A percentile compares a stretch with the other conserved stretches of the same genome.
Conservation (phyloP, 2,888 invertebrate species). For the Cremastinae sp. region DNA sequence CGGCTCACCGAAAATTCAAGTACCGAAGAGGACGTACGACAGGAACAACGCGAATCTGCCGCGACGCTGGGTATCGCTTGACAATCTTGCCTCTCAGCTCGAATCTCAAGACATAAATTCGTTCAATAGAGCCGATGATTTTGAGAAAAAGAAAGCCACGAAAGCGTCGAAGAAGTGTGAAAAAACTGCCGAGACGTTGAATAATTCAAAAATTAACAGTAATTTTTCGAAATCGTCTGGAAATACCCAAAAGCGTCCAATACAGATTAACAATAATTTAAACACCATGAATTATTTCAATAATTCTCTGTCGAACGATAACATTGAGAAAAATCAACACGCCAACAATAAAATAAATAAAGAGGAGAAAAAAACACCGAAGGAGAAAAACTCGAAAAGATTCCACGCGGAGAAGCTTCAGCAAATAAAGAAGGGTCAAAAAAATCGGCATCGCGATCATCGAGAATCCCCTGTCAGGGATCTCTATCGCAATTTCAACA, state of each 20-base stretch:
- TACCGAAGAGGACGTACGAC: slow-evolving; percentile 76
- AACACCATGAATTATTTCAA: slow-evolving; percentile 73
- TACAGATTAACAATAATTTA: slow-evolving; percentile 75
- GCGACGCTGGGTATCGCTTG: slow-evolving; percentile 80
- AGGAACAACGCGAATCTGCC: slow-evolving; percentile 79
- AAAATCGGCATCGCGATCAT: slow-evolving; percentile 81
- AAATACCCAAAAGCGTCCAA: slow-evolving; percentile 73
- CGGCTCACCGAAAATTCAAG: slow-evolving; percentile 76
- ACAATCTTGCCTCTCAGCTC: slow-evolving; percentile 75
- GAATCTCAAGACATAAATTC: slow-evolving; percentile 72
- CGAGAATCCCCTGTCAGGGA: slow-evolving; percentile 76
- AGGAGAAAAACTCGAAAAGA: slow-evolving; percentile 80
- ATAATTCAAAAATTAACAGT: slow-evolving; percentile 79
- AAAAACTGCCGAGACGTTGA: slow-evolving; percentile 77
- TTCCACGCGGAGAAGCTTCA: slow-evolving; percentile 80
- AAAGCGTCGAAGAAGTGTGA: slow-evolving; percentile 71
- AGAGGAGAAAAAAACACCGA: slow-evolving; percentile 80
- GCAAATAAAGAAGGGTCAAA: slow-evolving; percentile 82
- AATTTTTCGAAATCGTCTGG: slow-evolving; percentile 71
- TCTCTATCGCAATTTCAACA: slow-evolving; percentile 78
- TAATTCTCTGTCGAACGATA: slow-evolving; percentile 72
- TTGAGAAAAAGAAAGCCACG: slow-evolving; percentile 75
- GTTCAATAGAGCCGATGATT: slow-evolving; percentile 75
- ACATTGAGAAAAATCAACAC: slow-evolving; percentile 76
- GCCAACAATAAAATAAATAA: slow-evolving; percentile 82